phyloP scores from a whole-genome alignment of 2,113 vertebrate species.

The Vulpes lagopus region DNA sequence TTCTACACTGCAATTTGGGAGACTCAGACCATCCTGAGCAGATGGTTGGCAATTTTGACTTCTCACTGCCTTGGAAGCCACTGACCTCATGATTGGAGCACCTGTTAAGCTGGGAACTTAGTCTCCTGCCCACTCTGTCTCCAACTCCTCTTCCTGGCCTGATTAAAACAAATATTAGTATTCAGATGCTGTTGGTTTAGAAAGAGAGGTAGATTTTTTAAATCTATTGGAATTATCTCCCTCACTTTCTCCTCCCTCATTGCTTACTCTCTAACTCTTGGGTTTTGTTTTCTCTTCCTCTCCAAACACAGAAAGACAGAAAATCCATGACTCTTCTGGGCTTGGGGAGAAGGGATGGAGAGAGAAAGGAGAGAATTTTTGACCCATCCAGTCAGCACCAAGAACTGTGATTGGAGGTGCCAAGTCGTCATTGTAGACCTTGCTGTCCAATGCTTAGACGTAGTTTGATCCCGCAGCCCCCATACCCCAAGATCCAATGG shows the following conservation, averaged over 20 bases:
- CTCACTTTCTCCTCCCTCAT: neutral
- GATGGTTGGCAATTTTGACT: neutral
- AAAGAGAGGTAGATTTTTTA: neutral
- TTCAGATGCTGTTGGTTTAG: neutral
- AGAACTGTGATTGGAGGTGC: neutral
- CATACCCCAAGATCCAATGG: neutral
- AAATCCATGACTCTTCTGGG: neutral
- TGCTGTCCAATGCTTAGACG: neutral
- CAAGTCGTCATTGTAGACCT: no score
- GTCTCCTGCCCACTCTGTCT: neutral
- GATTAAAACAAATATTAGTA: neutral
- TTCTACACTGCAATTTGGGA: neutral
- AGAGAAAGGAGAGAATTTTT: neutral
- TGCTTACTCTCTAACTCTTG: neutral
- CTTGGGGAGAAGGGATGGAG: neutral
- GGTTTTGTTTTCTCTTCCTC: neutral
- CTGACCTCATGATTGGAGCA: neutral
- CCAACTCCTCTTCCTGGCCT: neutral
- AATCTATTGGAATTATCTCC: neutral
- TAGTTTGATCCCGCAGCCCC: neutral
- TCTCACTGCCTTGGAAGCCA: neutral
- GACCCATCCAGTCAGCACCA: neutral
- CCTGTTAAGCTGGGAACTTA: neutral
- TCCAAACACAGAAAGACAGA: neutral
- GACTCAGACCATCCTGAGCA: neutral